phyloP scores from a whole-genome alignment of 92 coral and sea anemone genomes.

The Porites cylindrica region DNA sequence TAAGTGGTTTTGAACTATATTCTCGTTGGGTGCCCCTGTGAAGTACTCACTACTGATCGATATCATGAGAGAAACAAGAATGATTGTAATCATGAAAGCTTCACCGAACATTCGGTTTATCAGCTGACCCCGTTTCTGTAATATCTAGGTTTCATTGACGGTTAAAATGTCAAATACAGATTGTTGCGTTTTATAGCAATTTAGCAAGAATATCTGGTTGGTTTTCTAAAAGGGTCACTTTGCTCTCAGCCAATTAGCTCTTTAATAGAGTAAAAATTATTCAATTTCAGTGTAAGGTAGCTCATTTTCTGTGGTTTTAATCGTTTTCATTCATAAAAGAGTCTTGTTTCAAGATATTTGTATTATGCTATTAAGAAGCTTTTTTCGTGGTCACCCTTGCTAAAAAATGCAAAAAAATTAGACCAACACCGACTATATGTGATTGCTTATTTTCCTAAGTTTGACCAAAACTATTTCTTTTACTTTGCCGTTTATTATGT shows the following conservation, averaged over 20 bases:
- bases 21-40: too few species aligned
- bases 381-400: neutral
- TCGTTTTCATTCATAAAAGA: too few species aligned
- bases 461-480: neutral
- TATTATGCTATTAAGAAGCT: neutral
- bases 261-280: conserved; percentile 6
- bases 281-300: conserved; percentile 18
- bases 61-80: neutral
- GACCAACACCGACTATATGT: neutral
- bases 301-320: conserved; percentile 34
- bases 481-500: neutral
- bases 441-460: neutral
- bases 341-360: neutral
- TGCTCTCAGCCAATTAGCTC: conserved; percentile 26
- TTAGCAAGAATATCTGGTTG: neutral
- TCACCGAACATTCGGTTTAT: neutral
- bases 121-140: neutral
- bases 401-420: neutral
- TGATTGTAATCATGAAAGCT: neutral
- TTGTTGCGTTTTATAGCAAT: neutral
- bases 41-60: too few species aligned
- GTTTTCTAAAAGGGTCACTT: neutral
- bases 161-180: conserved; percentile 6
- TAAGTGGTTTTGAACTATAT: too few species aligned
- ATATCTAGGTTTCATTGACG: neutral